Evolutionary conservation across 2,113 vertebrate genomes (phyloP), one percentile per base, ranked within the genome.

Genomic region (Sylvietta virens): DNA sequence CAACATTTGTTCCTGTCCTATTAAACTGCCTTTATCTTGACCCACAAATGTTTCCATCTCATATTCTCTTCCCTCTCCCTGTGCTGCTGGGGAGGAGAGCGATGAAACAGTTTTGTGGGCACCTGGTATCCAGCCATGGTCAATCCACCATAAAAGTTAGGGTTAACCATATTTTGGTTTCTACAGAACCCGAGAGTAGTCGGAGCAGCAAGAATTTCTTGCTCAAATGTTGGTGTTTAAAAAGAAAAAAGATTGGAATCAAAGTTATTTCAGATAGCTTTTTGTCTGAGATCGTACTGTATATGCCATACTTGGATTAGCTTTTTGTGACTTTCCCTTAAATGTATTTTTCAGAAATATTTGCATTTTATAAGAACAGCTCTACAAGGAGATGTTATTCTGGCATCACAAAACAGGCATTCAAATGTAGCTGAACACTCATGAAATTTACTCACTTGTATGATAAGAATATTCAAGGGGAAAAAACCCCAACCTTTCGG

Each of bases 401-500:
- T 72, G 60, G 28, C 27, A 27, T 57, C 23, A 37, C 39, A 62
- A 18, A 86, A 8, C 31, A 60, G 56, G 26, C n/a, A 20, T 67
- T 74, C 22, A 82, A 26, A 30, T 61, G 14, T 35, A 57, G 22
- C 33, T 40, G 54, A 28, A 14, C 39, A 12, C 11, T 21, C 8
- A 2, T 18, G 23, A 62, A 27, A n/a, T 23, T 11, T 21, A 45
- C 16, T 80, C 17, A 6, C 24, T 73, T 69, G 3, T 19, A 10
- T 37, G 57, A 22, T 8, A 13, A 61, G 22, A 84, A 35, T 4
- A 22, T 44, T 61, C 65, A 87, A 47, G 24, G 10, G 26, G 6
- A 0, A 48, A n/a, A 62, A 58, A 6, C 0, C 4, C 8, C 53
- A 67, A 2, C 3, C 1, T 21, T 61, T 48, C 37, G 54, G 47